phyloP scores from a whole-genome alignment of 2,888 invertebrate species.

The Apocheima hispidaria region DNA sequence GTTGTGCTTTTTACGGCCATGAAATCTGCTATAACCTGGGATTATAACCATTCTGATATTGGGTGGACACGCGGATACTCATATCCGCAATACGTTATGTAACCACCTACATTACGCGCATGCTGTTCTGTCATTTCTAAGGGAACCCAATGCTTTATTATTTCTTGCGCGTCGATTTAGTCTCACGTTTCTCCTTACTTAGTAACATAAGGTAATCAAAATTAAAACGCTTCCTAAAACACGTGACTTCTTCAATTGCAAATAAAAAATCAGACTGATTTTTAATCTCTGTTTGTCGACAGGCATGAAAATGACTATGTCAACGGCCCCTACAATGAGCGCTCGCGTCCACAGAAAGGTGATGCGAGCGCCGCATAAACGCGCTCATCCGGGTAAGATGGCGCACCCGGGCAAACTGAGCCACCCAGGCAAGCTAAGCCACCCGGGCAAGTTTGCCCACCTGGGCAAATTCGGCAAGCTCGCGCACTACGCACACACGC shows the following conservation, averaged over 20 bases:
- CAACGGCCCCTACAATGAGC: conserved; percentile 88
- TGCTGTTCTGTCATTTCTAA: neutral
- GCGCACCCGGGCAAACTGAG: conserved; percentile 77
- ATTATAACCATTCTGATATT: conserved; percentile 27
- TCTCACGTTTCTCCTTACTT: neutral
- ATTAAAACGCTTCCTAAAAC: neutral
- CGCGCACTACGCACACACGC: conserved; percentile 78
- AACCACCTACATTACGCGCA: neutral
- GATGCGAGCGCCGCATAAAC: conserved; percentile 89
- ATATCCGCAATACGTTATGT: neutral
- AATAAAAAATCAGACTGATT: conserved; percentile 47
- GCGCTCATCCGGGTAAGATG: conserved; percentile 83
- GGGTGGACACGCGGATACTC: conserved; percentile 23
- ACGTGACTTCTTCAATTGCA: conserved; percentile 27
- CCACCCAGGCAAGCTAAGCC: conserved; percentile 72
- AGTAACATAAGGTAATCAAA: too few species aligned
- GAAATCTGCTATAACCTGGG: conserved; percentile 27
- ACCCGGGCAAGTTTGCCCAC: conserved; percentile 67
- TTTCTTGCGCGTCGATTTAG: neutral
- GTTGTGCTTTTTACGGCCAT: conserved; percentile 30
- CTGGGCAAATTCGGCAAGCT: conserved; percentile 77
- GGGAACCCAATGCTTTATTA: neutral
- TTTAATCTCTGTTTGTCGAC: conserved; percentile 69
- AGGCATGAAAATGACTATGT: conserved; percentile 92
- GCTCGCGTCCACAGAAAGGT: conserved; percentile 89